Evolutionary conservation across 2,888 invertebrate genomes (phyloP).

Genomic region (Herminia tarsipennalis): DNA sequence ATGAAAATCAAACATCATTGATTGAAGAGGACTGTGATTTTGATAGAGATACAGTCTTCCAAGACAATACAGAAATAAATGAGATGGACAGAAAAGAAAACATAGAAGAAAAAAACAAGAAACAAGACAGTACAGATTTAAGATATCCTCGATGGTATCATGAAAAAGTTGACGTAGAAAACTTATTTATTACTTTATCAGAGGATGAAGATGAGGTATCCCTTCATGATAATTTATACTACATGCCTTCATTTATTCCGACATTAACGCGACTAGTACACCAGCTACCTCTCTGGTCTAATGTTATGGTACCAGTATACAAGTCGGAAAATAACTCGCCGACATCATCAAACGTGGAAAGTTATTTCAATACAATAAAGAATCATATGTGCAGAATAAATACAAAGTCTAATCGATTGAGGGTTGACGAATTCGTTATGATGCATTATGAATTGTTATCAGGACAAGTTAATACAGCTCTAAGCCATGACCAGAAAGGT

Average conservation of each 20-base stretch:
- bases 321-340: background rate
- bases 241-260: constrained; percentile 1
- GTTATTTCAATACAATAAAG: constrained; percentile 3
- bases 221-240: constrained; percentile 4
- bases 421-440: constrained; percentile 4
- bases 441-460: too few relatives aligned
- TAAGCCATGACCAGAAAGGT: too few relatives aligned
- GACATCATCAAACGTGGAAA: constrained; percentile 5
- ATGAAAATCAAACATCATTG: constrained; percentile 7
- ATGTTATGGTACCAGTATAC: constrained; percentile 1
- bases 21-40: constrained; percentile 7
- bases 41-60: constrained; percentile 7
- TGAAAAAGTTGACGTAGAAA: constrained; percentile 4
- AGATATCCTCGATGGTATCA: constrained; percentile 4
- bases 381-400: constrained; percentile 2
- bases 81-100: constrained; percentile 3
- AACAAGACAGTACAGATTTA: constrained; percentile 5
- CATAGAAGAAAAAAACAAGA: constrained; percentile 3
- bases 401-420: constrained; percentile 5
- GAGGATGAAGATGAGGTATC: constrained; percentile 1
- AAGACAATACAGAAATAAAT: constrained; percentile 6
- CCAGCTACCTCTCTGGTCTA: constrained; percentile 5
- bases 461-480: too few relatives aligned
- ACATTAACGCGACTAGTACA: constrained; percentile 1
- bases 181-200: constrained; percentile 3